Conservation (phyloP, 2,797 vertebrate species). For the Characodon lateralis region DNA sequence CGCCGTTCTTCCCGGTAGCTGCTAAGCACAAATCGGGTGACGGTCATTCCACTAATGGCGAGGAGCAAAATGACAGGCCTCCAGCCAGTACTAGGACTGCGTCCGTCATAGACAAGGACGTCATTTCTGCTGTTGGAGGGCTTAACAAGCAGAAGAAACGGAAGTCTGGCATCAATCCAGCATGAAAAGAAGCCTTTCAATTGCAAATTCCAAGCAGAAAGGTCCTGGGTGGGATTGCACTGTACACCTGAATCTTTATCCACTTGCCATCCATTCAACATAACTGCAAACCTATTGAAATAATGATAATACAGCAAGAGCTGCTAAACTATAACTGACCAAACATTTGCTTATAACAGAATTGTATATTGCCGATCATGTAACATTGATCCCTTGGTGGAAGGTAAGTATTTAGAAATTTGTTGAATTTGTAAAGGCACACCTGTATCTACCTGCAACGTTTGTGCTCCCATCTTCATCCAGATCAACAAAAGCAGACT, state of each 20-base stretch:
- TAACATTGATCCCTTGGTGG: background rate
- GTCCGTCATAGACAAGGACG: too few species aligned
- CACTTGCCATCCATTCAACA: background rate
- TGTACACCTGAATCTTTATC: background rate
- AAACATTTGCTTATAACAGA: background rate
- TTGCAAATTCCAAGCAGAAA: too few species aligned
- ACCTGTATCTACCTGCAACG: background rate
- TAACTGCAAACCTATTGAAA: background rate
- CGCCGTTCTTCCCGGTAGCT: too few species aligned
- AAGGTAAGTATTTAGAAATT: background rate
- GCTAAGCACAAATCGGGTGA: too few species aligned
- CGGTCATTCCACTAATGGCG: too few species aligned
- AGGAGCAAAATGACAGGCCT: too few species aligned
- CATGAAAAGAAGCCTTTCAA: too few species aligned
- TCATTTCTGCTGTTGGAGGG: too few species aligned
- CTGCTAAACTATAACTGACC: background rate
- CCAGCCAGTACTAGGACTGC: too few species aligned
- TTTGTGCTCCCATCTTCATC: background rate
- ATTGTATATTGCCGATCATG: background rate
- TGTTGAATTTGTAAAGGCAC: background rate
- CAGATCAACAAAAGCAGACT: background rate
- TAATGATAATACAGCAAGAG: background rate
- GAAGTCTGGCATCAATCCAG: too few species aligned
- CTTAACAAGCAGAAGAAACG: too few species aligned
- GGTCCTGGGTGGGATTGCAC: background rate